These are phyloP conservation scores for Homarus americanus DNA, from an alignment of 1,140 invertebrate species.

Conservation along the genomic window DNA sequence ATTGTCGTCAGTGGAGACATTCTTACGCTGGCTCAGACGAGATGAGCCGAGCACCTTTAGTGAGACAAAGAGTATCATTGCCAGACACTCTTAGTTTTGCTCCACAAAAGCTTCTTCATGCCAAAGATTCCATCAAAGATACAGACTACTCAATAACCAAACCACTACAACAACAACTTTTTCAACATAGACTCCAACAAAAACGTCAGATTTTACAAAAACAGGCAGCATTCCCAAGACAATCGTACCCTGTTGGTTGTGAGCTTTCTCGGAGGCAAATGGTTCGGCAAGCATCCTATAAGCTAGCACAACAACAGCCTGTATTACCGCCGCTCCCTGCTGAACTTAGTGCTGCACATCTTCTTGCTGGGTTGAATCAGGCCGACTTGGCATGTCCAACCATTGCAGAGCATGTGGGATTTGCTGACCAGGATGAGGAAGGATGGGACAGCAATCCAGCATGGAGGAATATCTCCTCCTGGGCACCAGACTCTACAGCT, in stretches of 20 bases:
- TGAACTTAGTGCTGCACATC: conserved; percentile 76
- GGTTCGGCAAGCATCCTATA: conserved; percentile 88
- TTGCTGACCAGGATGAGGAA: conserved; percentile 48
- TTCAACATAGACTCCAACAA: conserved; percentile 88
- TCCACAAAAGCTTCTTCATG: conserved; percentile 42
- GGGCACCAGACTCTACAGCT: conserved; percentile 27
- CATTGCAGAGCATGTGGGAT: conserved; percentile 74
- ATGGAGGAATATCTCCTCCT: conserved; percentile 45
- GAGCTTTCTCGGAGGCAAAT: conserved; percentile 84
- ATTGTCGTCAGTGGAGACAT: conserved; percentile 67
- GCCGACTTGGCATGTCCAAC: conserved; percentile 75
- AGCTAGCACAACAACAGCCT: conserved; percentile 85
- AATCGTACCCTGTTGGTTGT: conserved; percentile 76
- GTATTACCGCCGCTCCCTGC: conserved; percentile 81
- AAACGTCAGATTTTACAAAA: conserved; percentile 90
- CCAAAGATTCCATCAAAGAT: conserved; percentile 59
- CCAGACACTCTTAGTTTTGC: conserved; percentile 64
- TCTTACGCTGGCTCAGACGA: conserved; percentile 70
- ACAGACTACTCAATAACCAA: conserved; percentile 49
- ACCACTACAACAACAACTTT: conserved; percentile 85
- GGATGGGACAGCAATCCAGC: conserved; percentile 30
- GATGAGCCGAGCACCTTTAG: conserved; percentile 61
- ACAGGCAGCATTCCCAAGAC: conserved; percentile 84
- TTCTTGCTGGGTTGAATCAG: conserved; percentile 55
- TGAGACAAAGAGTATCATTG: conserved; percentile 62